These are phyloP conservation scores for Denticeps clupeoides DNA, from an alignment of 2,797 vertebrate species.

Conservation along the genomic window DNA sequence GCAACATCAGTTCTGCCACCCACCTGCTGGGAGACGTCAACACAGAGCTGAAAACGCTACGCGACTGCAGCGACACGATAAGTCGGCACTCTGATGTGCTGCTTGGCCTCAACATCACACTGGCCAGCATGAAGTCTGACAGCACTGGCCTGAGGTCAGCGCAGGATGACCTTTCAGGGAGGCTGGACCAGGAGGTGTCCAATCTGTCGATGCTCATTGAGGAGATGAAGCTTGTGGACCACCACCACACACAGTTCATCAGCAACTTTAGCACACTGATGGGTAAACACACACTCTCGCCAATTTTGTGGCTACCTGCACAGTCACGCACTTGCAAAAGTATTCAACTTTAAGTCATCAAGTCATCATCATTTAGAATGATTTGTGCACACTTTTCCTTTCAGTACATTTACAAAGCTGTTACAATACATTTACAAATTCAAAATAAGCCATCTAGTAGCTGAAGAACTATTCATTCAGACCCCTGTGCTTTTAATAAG, in stretches of 20 bases:
- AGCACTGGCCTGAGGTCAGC: constrained; percentile 66
- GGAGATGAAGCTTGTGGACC: constrained; percentile 96
- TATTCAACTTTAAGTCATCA: too few relatives aligned
- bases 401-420: too few relatives aligned
- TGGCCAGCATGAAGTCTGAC: constrained; percentile 71
- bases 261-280: constrained; percentile 94
- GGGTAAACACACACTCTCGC: constrained; percentile 49
- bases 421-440: too few relatives aligned
- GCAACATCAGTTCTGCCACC: constrained; percentile 87
- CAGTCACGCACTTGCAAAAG: neutral
- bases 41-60: constrained; percentile 74
- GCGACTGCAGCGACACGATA: constrained; percentile 78
- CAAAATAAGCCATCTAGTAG: too few relatives aligned
- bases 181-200: constrained; percentile 84
- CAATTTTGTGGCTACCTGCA: neutral
- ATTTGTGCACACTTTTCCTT: too few relatives aligned
- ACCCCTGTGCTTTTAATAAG: too few relatives aligned
- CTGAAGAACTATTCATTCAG: too few relatives aligned
- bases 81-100: constrained; percentile 80
- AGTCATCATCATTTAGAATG: too few relatives aligned
- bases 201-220: constrained; percentile 87
- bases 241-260: constrained; percentile 89
- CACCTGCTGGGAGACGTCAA: constrained; percentile 83
- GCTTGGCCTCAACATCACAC: constrained; percentile 68
- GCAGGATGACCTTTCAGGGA: constrained; percentile 75